Conservation (phyloP, 1,140 invertebrate genomes). For the Holcopasites calliopsidis region DNA sequence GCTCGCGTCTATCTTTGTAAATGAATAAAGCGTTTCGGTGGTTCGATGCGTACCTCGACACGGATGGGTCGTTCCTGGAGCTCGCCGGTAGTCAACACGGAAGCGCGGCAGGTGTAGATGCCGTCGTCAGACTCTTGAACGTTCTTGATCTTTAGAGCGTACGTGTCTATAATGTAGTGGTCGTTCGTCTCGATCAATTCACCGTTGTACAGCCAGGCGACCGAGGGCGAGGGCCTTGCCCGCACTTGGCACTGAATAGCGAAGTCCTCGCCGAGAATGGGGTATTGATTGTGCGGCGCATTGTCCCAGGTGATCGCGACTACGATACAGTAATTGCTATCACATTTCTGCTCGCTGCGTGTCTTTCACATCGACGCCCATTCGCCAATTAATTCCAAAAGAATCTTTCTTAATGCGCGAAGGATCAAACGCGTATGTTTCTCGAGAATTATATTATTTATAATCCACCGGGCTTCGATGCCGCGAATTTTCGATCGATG, state of each 20-base stretch:
- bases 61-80: constrained; percentile 86
- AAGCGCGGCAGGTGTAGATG: constrained; percentile 90
- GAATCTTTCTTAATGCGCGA: neutral
- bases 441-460: too few species aligned
- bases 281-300: constrained; percentile 91
- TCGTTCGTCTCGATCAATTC: constrained; percentile 83
- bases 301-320: constrained; percentile 92
- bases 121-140: constrained; percentile 91
- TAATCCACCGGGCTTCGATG: too few species aligned
- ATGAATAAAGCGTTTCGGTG: too few species aligned
- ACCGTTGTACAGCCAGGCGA: constrained; percentile 92
- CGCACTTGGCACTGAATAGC: constrained; percentile 91
- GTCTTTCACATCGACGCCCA: neutral
- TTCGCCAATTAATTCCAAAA: neutral
- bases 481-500: too few species aligned
- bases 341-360: neutral
- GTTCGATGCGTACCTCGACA: constrained; percentile 83
- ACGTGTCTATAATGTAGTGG: constrained; percentile 86
- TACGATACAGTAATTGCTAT: constrained; percentile 72
- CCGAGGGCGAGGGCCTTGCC: constrained; percentile 89
- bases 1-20: too few species aligned
- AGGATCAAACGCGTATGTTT: too few species aligned
- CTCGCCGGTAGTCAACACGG: constrained; percentile 89
- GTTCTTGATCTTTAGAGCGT: constrained; percentile 89
- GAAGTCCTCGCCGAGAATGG: constrained; percentile 87